Evolutionary conservation across 1,140 invertebrate genomes (phyloP).

Genomic region (Muscidifurax raptorellus): DNA sequence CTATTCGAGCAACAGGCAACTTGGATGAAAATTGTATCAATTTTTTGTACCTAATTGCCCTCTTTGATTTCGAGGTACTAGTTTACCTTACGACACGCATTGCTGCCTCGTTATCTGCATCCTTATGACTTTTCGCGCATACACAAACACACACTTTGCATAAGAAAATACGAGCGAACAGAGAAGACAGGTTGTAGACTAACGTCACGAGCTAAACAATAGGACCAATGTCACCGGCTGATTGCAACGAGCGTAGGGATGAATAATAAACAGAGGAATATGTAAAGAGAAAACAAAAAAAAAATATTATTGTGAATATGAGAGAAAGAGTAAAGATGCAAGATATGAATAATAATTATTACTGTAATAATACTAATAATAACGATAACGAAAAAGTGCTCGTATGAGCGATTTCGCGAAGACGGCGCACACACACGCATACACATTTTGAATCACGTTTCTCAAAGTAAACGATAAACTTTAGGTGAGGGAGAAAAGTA

Average conservation of each 20-base stretch:
- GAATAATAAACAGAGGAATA: background rate
- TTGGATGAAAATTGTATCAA: too few species aligned
- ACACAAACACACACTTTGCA: background rate
- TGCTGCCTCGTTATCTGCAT: background rate
- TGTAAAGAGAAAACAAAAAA: background rate
- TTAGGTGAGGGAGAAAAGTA: background rate
- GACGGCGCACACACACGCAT: background rate
- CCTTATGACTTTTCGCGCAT: background rate
- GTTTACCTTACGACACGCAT: too few species aligned
- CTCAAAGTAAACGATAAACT: background rate
- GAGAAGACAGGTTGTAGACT: background rate
- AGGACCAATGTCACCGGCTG: conserved; percentile 5
- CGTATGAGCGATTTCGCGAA: background rate
- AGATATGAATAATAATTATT: background rate
- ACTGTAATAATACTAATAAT: background rate
- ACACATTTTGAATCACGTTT: background rate
- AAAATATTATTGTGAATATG: background rate
- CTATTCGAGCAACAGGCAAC: too few species aligned
- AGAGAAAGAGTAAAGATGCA: background rate
- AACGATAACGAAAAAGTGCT: background rate
- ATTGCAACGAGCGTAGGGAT: background rate
- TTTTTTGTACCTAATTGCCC: too few species aligned
- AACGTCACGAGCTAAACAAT: background rate
- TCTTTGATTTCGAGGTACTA: too few species aligned
- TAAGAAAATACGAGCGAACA: background rate